Base-by-base conservation (phyloP, 2,888 invertebrate species). In the Spisula solida region DNA sequence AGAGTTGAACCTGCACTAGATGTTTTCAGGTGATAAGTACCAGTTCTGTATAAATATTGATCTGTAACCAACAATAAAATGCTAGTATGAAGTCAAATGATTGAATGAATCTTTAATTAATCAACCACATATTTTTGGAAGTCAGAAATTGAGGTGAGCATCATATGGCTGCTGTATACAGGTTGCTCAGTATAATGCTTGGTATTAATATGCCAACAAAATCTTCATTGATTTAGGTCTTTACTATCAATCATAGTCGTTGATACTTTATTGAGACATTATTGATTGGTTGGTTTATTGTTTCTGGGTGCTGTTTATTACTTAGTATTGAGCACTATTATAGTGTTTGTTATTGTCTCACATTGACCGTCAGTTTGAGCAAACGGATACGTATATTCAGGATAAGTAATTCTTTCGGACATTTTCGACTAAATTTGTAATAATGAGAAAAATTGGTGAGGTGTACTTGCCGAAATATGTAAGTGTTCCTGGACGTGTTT, bases 391-490 rank as follows among this genome's bases (percentile, higher is more conserved):
- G 41, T 5, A 8, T 41, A 41, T 2, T 70, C 2, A 29, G 31
- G 25, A 70, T 31, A 29, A 5, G n/a, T 66, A 4, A 25, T 66
- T 51, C 16, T 51, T 60, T 60, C n/a, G 25, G 60, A 60, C 18
- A 60, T 60, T 60, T 60, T 60, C 60, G 60, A 60, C 60, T 12
- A 84, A 70, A 51, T 51, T 31, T 78, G 48, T 29, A 75, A 25
- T 84, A 29, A 78, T 51, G 55, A 75, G 66, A 55, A 78, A 55
- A 31, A 55, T 75, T 55, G 48, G 55, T 41, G 86, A 90, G 31
- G 70, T 70, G 25, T 90, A 88, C 80, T 70, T 88, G 60, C 90
- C 90, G 31, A 86, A 90, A 87, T 90, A 88, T 90, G 90, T 90
- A 86, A 90, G 90, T 90, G 18, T 66, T 25, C 60, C 20, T 25